Base-by-base conservation (phyloP, 2,888 invertebrate genomes). In the Erynnis tages region DNA sequence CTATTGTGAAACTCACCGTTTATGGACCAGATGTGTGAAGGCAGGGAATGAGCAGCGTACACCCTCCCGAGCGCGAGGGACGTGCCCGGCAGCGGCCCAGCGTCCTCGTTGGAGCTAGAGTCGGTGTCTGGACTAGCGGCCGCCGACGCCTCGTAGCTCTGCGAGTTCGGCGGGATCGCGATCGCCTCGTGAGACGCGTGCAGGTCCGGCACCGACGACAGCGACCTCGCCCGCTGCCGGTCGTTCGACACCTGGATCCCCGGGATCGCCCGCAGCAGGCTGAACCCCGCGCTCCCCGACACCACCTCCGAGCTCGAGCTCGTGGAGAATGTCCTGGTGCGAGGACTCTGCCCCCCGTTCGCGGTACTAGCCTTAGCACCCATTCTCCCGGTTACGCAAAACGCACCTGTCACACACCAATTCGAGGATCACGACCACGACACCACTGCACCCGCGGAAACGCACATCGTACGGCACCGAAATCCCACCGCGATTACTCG, bases 21-120 rank as follows among this genome's bases (percentile, higher is more conserved):
- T 70, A 96, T 91, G 66, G 96, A 96, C 96, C 96, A 96, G 90
- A 97, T 96, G 87, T 96, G 96, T 66, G 96, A 95, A 75, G 96
- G 96, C 88, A 96, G 90, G 68, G 96, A 96, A 82, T 96, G 96
- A 67, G 96, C 96, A 56, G 96, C 94, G 74, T 95, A 96, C 25
- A 96, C 96, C 60, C 96, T 91, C 55, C 95, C 94, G 44, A 94
- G 90, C 53, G 93, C 92, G 59, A 93, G 86, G 5, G 88, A 82
- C 1, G 85, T 78, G 34, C 82, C 83, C 0, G 88, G 67, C 11
- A 65, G 75, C 0, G 85, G 79, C 0, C 76, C 83, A 1, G 91
- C 91, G 65, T 94, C 94, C 68, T 94, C 94, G 41, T 93, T 92
- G 59, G 90, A 93, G 73, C 92, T 93, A 74, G 91, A 92, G 88